Conservation (phyloP, 1,140 invertebrate genomes). For the Euura saliciscinereae region DNA sequence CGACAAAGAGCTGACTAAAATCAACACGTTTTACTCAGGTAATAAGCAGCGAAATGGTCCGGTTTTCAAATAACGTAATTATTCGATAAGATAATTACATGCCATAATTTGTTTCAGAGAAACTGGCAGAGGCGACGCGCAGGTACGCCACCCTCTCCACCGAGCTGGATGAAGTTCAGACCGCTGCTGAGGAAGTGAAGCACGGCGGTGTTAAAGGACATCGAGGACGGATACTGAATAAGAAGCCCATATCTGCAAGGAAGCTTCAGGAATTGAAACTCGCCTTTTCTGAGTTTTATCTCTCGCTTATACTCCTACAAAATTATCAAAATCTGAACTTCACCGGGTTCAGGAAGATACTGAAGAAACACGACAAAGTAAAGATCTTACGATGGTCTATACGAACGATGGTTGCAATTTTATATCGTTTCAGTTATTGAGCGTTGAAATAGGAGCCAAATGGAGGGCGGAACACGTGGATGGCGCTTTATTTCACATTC, state of each 20-base stretch:
- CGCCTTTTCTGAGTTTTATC: constrained; percentile 92
- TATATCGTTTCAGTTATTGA: constrained; percentile 57
- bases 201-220: constrained; percentile 61
- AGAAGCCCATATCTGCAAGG: constrained; percentile 61
- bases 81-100: not conserved
- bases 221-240: constrained; percentile 62
- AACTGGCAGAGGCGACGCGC: constrained; percentile 83
- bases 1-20: constrained; percentile 85
- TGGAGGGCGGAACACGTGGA: constrained; percentile 86
- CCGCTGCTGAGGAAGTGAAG: constrained; percentile 50
- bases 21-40: constrained; percentile 87
- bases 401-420: not conserved
- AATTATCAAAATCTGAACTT: constrained; percentile 85
- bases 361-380: constrained; percentile 95
- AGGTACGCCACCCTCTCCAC: constrained; percentile 79
- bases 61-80: not conserved
- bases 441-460: constrained; percentile 65
- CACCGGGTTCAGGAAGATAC: constrained; percentile 90
- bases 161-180: constrained; percentile 68
- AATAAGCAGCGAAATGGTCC: constrained; percentile 17
- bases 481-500: constrained; percentile 81
- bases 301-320: constrained; percentile 80
- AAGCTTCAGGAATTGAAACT: constrained; percentile 88
- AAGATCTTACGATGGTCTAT: not conserved
- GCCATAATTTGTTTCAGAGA: constrained; percentile 64